Percentiles rank a stretch among this genome's conserved stretches.
Conservation (phyloP, 1,140 invertebrate genomes). For the Pseudobourletiella spinata region DNA sequence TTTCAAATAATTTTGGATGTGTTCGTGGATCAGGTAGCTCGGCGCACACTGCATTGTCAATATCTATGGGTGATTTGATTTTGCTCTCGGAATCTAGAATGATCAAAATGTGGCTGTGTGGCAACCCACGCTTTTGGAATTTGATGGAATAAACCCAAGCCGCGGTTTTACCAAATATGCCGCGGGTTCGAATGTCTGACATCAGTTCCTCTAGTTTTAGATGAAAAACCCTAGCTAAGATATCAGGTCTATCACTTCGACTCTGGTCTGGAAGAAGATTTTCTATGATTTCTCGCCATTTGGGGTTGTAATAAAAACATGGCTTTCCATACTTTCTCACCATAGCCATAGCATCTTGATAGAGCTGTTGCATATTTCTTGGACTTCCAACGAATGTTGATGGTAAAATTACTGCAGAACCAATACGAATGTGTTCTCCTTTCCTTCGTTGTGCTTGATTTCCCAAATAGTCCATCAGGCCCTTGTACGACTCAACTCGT, state of each 20-base stretch:
- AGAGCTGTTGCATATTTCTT: constrained; percentile 38
- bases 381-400: constrained; percentile 35
- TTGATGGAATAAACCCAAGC: constrained; percentile 40
- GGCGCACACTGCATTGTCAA: constrained; percentile 35
- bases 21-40: constrained; percentile 34
- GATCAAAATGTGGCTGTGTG: constrained; percentile 24
- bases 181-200: constrained; percentile 39
- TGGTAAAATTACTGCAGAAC: constrained; percentile 21
- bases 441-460: not conserved
- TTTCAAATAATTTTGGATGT: too few relatives aligned
- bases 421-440: not conserved
- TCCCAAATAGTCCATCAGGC: constrained; percentile 28
- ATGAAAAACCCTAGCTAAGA: constrained; percentile 45
- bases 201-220: constrained; percentile 45
- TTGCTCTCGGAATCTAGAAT: constrained; percentile 34
- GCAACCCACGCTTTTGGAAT: constrained; percentile 2
- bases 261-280: constrained; percentile 37
- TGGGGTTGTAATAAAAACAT: constrained; percentile 43
- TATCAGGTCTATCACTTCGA: constrained; percentile 39
- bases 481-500: constrained; percentile 34
- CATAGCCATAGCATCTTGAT: constrained; percentile 44
- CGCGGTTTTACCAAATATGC: constrained; percentile 38
- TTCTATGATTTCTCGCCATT: constrained; percentile 43
- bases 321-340: constrained; percentile 44
- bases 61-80: constrained; percentile 15